phyloP scores from a whole-genome alignment of 2,888 invertebrate genomes.

The Nematopogon swammerdamellus region DNA sequence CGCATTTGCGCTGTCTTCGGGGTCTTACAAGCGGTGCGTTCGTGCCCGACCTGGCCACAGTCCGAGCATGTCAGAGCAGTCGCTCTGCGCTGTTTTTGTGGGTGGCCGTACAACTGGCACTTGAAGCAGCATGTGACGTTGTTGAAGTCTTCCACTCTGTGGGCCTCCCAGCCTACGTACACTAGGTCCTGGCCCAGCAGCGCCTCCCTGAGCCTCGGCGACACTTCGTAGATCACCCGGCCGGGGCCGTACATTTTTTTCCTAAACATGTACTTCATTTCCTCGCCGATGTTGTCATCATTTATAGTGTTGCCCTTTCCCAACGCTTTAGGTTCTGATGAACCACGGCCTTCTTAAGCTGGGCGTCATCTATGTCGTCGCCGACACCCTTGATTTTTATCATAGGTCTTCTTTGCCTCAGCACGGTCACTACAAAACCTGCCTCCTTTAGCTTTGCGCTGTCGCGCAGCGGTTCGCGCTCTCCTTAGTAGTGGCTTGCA shows the following conservation, averaged over 20 bases:
- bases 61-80: not conserved
- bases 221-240: constrained; percentile 8
- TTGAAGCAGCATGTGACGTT: not conserved
- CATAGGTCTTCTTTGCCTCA: not conserved
- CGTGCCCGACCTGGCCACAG: not conserved
- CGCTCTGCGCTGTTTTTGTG: not conserved
- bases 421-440: not conserved
- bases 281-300: not conserved
- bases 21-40: not conserved
- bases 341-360: not conserved
- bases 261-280: not conserved
- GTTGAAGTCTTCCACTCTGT: not conserved
- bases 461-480: not conserved
- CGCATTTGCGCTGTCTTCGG: not conserved
- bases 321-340: not conserved
- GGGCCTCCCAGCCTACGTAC: constrained; percentile 6
- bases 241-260: not conserved
- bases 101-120: not conserved
- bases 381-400: not conserved
- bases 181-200: not conserved
- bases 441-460: not conserved
- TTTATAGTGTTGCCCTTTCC: not conserved
- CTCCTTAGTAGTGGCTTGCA: not conserved
- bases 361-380: not conserved
- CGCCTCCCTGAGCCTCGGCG: constrained; percentile 1